phyloP scores from a whole-genome alignment of 2,113 vertebrate genomes.

The Odocoileus hemionus region DNA sequence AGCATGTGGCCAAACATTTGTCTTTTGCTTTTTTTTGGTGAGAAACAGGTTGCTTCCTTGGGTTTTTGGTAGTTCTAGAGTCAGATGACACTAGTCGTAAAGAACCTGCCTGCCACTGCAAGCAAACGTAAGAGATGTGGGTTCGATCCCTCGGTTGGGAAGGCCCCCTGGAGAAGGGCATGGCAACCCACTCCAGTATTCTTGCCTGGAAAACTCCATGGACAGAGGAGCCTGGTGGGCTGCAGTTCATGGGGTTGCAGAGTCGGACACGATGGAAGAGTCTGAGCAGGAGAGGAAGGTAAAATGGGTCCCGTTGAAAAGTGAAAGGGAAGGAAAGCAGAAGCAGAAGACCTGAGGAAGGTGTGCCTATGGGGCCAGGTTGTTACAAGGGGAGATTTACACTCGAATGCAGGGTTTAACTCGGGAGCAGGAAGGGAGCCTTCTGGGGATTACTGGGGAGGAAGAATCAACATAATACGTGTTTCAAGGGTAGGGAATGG shows the following conservation, averaged over 20 bases:
- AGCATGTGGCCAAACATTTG: background rate
- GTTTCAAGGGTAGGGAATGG: constrained; percentile 42
- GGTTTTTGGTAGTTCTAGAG: background rate
- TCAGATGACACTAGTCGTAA: background rate
- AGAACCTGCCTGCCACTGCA: background rate
- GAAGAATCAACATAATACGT: constrained; percentile 58
- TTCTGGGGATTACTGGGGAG: constrained; percentile 44
- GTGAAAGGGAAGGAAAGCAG: background rate
- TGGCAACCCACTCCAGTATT: background rate
- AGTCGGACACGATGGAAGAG: fast-evolving
- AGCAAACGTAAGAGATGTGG: background rate
- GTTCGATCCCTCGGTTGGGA: background rate
- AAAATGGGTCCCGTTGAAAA: background rate
- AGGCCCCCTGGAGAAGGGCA: background rate
- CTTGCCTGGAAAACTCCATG: background rate
- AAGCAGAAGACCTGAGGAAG: background rate
- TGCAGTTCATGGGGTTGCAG: background rate
- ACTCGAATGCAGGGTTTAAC: constrained; percentile 42
- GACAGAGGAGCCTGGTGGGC: background rate
- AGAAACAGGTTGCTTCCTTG: background rate
- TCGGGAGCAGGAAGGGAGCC: background rate
- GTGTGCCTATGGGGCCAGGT: background rate
- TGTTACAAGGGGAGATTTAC: background rate
- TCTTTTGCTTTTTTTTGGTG: background rate
- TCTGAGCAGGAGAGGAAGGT: background rate